Percentiles rank a stretch among this genome's conserved stretches.
These are phyloP conservation scores for Brachystomella parvula DNA, from an alignment of 1,140 invertebrate species.

Conservation along the genomic window DNA sequence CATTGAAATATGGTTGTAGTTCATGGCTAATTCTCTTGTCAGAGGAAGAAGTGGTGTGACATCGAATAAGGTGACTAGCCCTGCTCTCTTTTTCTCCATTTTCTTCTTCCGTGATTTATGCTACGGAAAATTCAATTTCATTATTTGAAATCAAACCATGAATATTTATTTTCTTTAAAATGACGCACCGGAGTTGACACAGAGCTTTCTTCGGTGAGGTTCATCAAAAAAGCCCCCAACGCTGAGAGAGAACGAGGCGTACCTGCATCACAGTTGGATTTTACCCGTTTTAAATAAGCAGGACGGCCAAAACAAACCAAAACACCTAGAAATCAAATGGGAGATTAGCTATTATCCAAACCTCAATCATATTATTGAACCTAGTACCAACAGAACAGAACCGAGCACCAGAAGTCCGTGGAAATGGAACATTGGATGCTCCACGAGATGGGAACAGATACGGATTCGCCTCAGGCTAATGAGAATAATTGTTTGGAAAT, in stretches of 20 bases:
- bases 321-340: constrained; percentile 46
- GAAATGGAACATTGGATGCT: constrained; percentile 77
- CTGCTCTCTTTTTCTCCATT: constrained; percentile 43
- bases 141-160: not conserved
- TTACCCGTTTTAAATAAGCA: constrained; percentile 60
- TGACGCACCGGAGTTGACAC: not conserved
- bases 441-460: constrained; percentile 29
- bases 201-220: constrained; percentile 32
- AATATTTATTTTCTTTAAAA: constrained; percentile 2
- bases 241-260: constrained; percentile 73
- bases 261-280: constrained; percentile 53
- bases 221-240: constrained; percentile 50
- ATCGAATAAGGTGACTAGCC: constrained; percentile 68
- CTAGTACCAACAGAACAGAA: constrained; percentile 71
- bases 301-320: constrained; percentile 78
- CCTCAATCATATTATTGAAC: not conserved
- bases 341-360: not conserved
- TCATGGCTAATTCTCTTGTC: constrained; percentile 67
- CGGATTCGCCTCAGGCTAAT: constrained; percentile 27
- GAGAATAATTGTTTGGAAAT: not conserved
- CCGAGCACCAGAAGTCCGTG: constrained; percentile 81
- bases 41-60: constrained; percentile 66
- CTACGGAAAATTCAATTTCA: constrained; percentile 9
- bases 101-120: not conserved
- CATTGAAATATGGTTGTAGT: constrained; percentile 52